Base-by-base conservation (phyloP, 1,140 invertebrate genomes). In the Holotrichia oblita region DNA sequence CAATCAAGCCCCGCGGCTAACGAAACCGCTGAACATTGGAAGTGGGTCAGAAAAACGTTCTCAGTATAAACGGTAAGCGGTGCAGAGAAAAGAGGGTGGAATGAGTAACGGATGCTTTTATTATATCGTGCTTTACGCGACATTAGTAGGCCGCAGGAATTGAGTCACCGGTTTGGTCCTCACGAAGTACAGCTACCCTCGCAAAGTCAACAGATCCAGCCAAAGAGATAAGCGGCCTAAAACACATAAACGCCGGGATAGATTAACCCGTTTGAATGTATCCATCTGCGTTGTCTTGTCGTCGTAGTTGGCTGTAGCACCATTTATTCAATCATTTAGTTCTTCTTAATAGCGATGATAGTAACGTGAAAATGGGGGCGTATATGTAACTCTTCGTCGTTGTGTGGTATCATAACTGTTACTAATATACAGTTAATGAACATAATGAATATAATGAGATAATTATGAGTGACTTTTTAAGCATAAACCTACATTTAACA, bases 91-190 rank as follows among this genome's bases (percentile, higher is more conserved):
- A 48, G 44, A 48, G 44, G n/a, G 44, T 17, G 10, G 27, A 69
- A 69, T 7, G 61, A 69, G 48, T 17, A 55, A 17, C 14, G 48
- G 48, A n/a, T 55, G 48, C 48, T 55, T 17, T 55, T 55, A 69
- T 69, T 69, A 69, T 69, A 69, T 69, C 61, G 61, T 14, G 27
- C 61, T 69, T 69, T 69, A 69, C 61, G 61, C 61, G 24, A 69
- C 61, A 69, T 69, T 69, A 69, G 22, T 20, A 22, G 24, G 61
- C 61, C 27, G 22, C 22, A 69, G 61, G 61, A 69, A 69, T 69
- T 69, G 61, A 69, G 61, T 69, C 61, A 34, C 27, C 61, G 22
- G 22, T 34, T 69, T 14, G 61, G 17, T 6, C 61, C 14, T n/a
- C 17, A 17, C 6, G 6, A 55, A 17, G 14, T n/a, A 55, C 2